Base-by-base conservation (phyloP, 2,797 vertebrate species). In the Neoniphon sammara region DNA sequence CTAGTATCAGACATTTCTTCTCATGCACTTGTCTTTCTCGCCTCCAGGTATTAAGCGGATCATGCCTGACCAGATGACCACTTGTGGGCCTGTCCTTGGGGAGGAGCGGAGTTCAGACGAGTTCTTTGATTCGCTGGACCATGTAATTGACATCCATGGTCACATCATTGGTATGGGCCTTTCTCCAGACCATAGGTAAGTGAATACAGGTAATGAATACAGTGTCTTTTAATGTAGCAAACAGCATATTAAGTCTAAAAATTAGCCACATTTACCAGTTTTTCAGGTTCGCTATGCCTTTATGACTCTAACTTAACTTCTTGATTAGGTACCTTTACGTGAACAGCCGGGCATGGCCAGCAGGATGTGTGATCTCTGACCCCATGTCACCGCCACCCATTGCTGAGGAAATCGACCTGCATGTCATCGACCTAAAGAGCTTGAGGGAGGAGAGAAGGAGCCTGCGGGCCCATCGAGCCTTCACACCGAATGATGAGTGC, bases 121-220 rank as follows among this genome's bases (percentile, higher is more conserved):
- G 86, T 99, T 99, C 89, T 99, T 99, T 3, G 97, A 99, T 27
- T 96, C 97, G 0, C 87, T 99, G 70, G 97, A 99, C 90, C 96
- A 99, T 0, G 96, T 99, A 58, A 98, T 99, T 0, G 97, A 99
- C 66, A 96, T 99, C 83, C 98, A 98, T 0, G 98, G 97, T 3
- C 97, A 99, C 88, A 97, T 99, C 81, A 96, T 99, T 0, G 98
- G 98, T 74, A 99, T 99, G 98, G 98, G 98, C 34, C 95, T 99
- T 71, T 99, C 97, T 50, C 98, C 98, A 0, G 98, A 99, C 92
- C 96, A 99, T 92, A 96, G 98, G 98, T 97, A 49, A 72, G 78
- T 52, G 1, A 20, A 10, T 72, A 21, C 34, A 62, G 9, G 30
- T n/a, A 8, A 3, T 1, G 14, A 20, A 62, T 72, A 21, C 34